A percentile compares a stretch with the other conserved stretches of the same genome.
Conservation (phyloP, 2,888 invertebrate species). For the Synergus umbraculus region DNA sequence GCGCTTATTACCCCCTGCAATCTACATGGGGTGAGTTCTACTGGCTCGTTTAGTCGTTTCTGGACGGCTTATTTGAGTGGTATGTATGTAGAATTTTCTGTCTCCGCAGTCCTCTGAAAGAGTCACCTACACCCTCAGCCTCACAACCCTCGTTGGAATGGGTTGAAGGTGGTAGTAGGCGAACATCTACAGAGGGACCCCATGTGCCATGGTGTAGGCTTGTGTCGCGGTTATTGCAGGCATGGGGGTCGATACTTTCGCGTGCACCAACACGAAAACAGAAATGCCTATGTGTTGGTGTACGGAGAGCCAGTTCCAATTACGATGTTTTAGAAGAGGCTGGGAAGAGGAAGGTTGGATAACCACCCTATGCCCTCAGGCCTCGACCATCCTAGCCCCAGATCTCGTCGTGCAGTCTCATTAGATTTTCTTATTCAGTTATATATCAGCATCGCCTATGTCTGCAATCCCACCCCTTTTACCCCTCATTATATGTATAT, state of each 20-base stretch:
- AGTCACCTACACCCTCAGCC: not conserved
- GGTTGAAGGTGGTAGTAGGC: constrained; percentile 18
- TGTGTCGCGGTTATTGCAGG: constrained; percentile 21
- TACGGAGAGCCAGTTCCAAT: constrained; percentile 60
- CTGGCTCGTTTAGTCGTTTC: constrained; percentile 38
- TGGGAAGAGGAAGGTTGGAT: constrained; percentile 53
- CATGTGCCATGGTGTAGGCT: constrained; percentile 26
- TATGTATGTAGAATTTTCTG: constrained; percentile 25
- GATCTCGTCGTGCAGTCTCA: constrained; percentile 55
- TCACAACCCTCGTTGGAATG: not conserved
- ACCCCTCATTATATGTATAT: not conserved
- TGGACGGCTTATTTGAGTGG: constrained; percentile 22
- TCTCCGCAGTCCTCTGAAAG: constrained; percentile 25
- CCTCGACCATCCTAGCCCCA: constrained; percentile 47
- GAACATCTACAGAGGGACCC: constrained; percentile 1
- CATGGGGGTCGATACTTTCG: constrained; percentile 40
- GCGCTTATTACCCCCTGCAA: constrained; percentile 35
- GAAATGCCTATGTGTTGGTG: constrained; percentile 27
- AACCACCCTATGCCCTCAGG: constrained; percentile 56
- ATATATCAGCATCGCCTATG: constrained; percentile 55
- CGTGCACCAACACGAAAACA: constrained; percentile 19
- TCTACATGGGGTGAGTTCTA: constrained; percentile 17
- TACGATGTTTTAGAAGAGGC: constrained; percentile 62
- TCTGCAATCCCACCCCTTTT: constrained; percentile 28
- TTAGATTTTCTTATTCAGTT: constrained; percentile 62